Conservation (phyloP, 2,888 invertebrate species). For the Fragum whitleyi region DNA sequence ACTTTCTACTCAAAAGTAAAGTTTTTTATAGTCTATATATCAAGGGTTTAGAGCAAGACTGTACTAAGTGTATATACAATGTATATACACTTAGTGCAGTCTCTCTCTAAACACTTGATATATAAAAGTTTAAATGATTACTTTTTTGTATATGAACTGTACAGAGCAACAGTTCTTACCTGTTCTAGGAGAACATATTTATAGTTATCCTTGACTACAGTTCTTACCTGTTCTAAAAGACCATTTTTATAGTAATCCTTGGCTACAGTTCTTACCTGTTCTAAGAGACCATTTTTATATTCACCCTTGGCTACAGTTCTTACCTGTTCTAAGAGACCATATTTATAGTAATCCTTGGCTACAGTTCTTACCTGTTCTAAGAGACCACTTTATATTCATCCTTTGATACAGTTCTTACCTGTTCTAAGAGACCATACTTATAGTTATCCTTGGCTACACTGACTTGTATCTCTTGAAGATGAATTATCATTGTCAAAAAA, state of each 20-base stretch:
- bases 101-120: too few relatives aligned
- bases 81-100: too few relatives aligned
- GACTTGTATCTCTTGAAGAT: constrained; percentile 83
- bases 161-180: too few relatives aligned
- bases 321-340: constrained; percentile 83
- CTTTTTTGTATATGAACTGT: too few relatives aligned
- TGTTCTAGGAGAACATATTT: constrained; percentile 83
- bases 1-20: too few relatives aligned
- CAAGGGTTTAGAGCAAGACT: too few relatives aligned
- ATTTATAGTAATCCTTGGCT: constrained; percentile 82
- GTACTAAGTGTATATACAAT: too few relatives aligned
- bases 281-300: too few relatives aligned
- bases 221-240: constrained; percentile 81
- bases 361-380: constrained; percentile 45
- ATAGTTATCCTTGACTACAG: constrained; percentile 79
- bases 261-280: constrained; percentile 49
- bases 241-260: constrained; percentile 83
- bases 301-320: not conserved
- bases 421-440: constrained; percentile 83
- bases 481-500: constrained; percentile 80
- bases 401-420: constrained; percentile 69
- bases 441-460: constrained; percentile 80
- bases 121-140: too few relatives aligned
- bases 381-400: too few relatives aligned
- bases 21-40: too few relatives aligned